phyloP scores from a whole-genome alignment of 2,113 vertebrate species.

The Turdus rufiventris region DNA sequence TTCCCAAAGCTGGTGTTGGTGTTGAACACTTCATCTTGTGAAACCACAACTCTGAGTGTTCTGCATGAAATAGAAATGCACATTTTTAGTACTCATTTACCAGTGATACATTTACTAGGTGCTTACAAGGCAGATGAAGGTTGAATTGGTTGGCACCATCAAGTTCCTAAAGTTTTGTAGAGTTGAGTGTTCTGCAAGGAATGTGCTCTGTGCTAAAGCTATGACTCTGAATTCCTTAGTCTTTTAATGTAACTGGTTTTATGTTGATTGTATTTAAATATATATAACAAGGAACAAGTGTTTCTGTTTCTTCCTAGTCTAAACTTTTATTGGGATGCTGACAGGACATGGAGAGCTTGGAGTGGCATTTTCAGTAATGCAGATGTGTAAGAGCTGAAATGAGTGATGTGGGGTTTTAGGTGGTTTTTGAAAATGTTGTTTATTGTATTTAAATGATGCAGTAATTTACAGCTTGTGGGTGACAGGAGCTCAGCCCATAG shows the following conservation, averaged over 20 bases:
- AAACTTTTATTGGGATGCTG: background rate
- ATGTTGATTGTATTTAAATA: background rate
- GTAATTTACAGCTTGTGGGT: too few relatives aligned
- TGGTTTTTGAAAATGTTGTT: too few relatives aligned
- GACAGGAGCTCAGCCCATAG: too few relatives aligned
- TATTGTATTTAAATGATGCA: too few relatives aligned
- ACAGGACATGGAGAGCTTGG: background rate
- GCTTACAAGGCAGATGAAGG: background rate
- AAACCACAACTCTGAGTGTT: background rate
- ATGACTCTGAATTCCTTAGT: background rate
- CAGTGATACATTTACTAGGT: fast-evolving
- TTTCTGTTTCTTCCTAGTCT: background rate
- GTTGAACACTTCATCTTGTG: background rate
- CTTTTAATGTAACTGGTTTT: background rate
- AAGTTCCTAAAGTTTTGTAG: background rate
- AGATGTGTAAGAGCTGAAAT: too few relatives aligned
- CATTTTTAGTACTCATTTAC: background rate
- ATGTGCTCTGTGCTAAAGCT: background rate
- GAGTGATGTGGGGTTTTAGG: too few relatives aligned
- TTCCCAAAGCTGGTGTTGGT: background rate
- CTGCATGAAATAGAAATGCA: background rate
- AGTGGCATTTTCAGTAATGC: background rate
- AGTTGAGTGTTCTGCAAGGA: background rate
- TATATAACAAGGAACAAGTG: background rate
- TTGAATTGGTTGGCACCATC: background rate